Conservation (phyloP, 2,113 vertebrate genomes). For the Gopherus evgoodei region DNA sequence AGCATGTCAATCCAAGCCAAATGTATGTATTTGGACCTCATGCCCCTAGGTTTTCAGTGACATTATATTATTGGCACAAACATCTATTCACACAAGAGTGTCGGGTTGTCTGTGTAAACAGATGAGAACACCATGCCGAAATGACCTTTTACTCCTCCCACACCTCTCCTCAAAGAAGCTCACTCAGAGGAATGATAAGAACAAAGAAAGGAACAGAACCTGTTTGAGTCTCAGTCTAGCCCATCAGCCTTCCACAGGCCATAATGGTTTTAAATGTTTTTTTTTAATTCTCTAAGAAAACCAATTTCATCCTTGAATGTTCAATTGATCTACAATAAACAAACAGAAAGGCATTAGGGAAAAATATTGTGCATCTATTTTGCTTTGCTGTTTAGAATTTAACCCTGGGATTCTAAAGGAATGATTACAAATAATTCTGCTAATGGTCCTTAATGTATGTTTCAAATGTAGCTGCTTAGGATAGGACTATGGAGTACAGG, state of each 20-base stretch:
- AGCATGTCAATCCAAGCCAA: background rate
- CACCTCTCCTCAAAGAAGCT: background rate
- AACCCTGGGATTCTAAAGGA: conserved; percentile 56
- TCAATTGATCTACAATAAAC: conserved; percentile 64
- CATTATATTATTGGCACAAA: background rate
- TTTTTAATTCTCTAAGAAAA: conserved; percentile 63
- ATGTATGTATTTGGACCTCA: background rate
- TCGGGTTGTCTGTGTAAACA: background rate
- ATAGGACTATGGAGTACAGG: conserved; percentile 30
- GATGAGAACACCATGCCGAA: background rate
- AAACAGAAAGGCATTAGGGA: conserved; percentile 58
- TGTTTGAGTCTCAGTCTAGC: background rate
- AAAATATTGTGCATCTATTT: conserved; percentile 69
- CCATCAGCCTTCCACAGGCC: background rate
- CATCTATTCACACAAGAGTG: background rate
- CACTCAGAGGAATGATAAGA: background rate
- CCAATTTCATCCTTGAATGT: conserved; percentile 70
- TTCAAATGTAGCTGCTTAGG: conserved; percentile 49
- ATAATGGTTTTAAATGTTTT: conserved; percentile 45
- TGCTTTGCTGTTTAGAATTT: conserved; percentile 60
- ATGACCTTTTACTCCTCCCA: background rate
- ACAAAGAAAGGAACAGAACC: background rate
- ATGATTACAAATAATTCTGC: conserved; percentile 59
- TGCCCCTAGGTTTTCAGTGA: background rate
- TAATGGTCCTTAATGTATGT: conserved; percentile 49